A percentile compares a stretch with the other conserved stretches of the same genome.
Evolutionary conservation across 2,888 invertebrate genomes (phyloP).

Genomic region (Drosophila picticornis): DNA sequence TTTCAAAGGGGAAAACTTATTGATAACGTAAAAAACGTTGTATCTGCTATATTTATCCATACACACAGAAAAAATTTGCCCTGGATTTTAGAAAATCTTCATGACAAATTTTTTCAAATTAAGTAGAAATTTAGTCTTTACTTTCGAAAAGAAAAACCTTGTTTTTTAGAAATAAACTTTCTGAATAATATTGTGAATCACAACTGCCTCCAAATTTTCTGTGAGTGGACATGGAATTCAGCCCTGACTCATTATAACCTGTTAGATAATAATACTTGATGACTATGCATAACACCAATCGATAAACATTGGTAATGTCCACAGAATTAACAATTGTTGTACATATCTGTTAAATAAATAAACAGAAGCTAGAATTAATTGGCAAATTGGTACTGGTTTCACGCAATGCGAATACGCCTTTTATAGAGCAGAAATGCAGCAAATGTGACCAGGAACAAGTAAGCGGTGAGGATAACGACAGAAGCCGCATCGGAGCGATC

Average conservation of each 20-base stretch:
- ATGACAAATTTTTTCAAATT: background rate
- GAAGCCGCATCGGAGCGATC: conserved; percentile 85
- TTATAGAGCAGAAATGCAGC: conserved; percentile 68
- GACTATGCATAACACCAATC: background rate
- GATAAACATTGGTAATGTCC: background rate
- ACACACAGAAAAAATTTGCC: background rate
- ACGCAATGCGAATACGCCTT: conserved; percentile 79
- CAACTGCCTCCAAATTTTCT: background rate
- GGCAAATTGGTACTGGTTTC: background rate
- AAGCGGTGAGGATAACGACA: conserved; percentile 87
- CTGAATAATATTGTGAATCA: background rate
- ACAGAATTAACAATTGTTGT: background rate
- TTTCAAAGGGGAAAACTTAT: background rate
- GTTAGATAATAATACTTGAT: background rate
- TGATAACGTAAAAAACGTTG: conserved; percentile 5
- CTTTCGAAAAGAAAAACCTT: background rate
- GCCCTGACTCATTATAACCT: background rate
- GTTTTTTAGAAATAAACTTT: background rate
- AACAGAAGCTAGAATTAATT: conserved; percentile 19
- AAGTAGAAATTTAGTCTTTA: background rate
- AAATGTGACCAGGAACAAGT: conserved; percentile 86
- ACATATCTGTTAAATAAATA: background rate
- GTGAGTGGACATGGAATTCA: background rate
- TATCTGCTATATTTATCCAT: conserved; percentile 8
- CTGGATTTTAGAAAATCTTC: background rate